phyloP scores from a whole-genome alignment of 35 echinoderm and acorn worm species.

The Ophioderma brevispina region DNA sequence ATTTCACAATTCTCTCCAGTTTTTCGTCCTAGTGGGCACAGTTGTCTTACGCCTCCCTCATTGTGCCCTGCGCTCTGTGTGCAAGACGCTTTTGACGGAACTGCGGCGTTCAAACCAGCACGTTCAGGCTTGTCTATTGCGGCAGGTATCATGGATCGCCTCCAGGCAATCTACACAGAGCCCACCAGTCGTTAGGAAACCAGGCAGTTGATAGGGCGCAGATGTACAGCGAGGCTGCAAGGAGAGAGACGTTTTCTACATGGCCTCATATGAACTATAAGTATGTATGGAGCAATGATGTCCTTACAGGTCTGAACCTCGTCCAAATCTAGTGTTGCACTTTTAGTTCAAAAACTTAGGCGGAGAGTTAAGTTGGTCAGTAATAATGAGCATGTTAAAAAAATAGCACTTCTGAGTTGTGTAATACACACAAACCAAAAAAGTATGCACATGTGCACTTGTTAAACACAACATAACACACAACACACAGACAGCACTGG shows the following conservation, averaged over 20 bases:
- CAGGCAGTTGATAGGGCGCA: slow-evolving; percentile 78
- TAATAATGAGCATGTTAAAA: too few species aligned
- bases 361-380: too few species aligned
- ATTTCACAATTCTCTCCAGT: background rate
- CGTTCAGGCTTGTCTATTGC: slow-evolving; percentile 79
- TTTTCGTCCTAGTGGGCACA: slow-evolving; percentile 84
- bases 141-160: slow-evolving; percentile 83
- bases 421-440: too few species aligned
- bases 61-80: slow-evolving; percentile 69
- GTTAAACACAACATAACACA: too few species aligned
- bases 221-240: slow-evolving; percentile 95
- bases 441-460: too few species aligned
- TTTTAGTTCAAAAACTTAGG: too few species aligned
- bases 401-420: too few species aligned
- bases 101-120: slow-evolving; percentile 68
- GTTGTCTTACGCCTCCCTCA: slow-evolving; percentile 82
- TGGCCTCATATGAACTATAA: slow-evolving; percentile 99
- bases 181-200: slow-evolving; percentile 49
- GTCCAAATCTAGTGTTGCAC: too few species aligned
- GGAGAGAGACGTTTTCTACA: slow-evolving; percentile 82
- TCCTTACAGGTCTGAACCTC: too few species aligned
- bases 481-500: too few species aligned
- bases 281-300: slow-evolving; percentile 64
- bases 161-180: slow-evolving; percentile 74
- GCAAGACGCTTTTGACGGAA: slow-evolving; percentile 63